Percentiles rank a stretch among this genome's conserved stretches.
phyloP scores from a whole-genome alignment of 2,113 vertebrate genomes.

The Neodon shergylaensis region DNA sequence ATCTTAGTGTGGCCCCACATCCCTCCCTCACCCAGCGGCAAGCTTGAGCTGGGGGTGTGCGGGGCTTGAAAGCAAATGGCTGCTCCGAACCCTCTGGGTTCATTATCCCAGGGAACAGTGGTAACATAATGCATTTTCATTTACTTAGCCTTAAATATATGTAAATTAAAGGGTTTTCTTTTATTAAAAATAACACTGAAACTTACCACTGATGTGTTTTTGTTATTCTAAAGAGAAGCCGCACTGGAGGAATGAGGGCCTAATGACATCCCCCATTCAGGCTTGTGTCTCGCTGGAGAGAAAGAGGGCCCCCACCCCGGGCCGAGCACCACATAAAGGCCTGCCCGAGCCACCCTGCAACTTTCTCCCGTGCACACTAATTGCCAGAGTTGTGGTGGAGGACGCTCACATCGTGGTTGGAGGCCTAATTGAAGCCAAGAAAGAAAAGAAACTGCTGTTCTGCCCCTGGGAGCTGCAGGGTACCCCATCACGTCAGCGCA shows the following conservation, averaged over 20 bases:
- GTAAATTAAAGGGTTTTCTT: slow-evolving; percentile 89
- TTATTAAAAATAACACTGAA: slow-evolving; percentile 88
- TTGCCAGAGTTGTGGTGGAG: background rate
- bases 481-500: background rate
- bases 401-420: background rate
- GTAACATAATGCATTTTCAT: slow-evolving; percentile 87
- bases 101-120: slow-evolving; percentile 85
- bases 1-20: background rate
- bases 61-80: slow-evolving; percentile 80
- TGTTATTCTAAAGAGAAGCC: slow-evolving; percentile 86
- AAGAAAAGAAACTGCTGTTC: slow-evolving; percentile 24
- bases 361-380: background rate
- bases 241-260: slow-evolving; percentile 81
- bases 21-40: slow-evolving; percentile 62
- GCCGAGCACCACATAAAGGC: slow-evolving; percentile 56
- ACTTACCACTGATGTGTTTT: slow-evolving; percentile 86
- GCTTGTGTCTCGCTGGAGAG: slow-evolving; percentile 81
- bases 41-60: slow-evolving; percentile 71
- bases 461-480: background rate
- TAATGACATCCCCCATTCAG: slow-evolving; percentile 86
- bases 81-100: slow-evolving; percentile 81
- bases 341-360: slow-evolving; percentile 8
- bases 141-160: slow-evolving; percentile 88
- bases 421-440: slow-evolving; percentile 58
- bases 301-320: slow-evolving; percentile 72